Base-by-base conservation (phyloP, 1,140 invertebrate species). In the Drosophila triauraria region DNA sequence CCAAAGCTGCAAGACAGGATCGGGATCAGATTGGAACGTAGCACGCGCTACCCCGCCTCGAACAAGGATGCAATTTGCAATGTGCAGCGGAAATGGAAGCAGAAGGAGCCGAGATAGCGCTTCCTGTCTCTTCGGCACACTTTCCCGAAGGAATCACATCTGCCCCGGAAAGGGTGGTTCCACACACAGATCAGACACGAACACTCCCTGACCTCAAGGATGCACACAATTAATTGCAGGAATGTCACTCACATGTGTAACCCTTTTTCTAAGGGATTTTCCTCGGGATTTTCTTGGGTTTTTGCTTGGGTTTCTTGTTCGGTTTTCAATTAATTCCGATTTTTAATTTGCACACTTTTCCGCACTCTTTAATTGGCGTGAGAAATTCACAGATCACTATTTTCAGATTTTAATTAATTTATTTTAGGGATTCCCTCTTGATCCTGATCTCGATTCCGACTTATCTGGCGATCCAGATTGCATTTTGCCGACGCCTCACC, bases 291-390 rank as follows among this genome's bases (percentile, higher is more conserved):
- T 61, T 48, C 38, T 42, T 56, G 4, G 25, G 1, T 50, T 72
- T 62, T 64, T 40, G 43, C 56, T 38, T 20, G 1, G n/a, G 27
- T n/a, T 20, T 47, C 47, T 38, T 9, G 15, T 38, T 7, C 20
- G 40, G 15, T 48, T 75, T 87, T 83, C 65, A 88, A 87, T 87
- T 83, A 83, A n/a, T 15, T n/a, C 20, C 2, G 35, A 0, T n/a
- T 23, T 15, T 48, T 15, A 48, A 59, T 65, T 83, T 68, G 53
- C 69, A 59, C 58, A 40, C 32, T 53, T 54, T 60, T 44, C 15
- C 27, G 27, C 48, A 68, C 46, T 51, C 54, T 70, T 80, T 87
- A 80, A 88, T 88, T 88, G 78, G 58, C 84, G 84, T 88, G 84
- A 88, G 84, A 88, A 87, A 69, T 68, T 32, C 43, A 42, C 75